These are phyloP conservation scores for Linepithema humile DNA, from an alignment of 1,140 invertebrate genomes.

Conservation along the genomic window DNA sequence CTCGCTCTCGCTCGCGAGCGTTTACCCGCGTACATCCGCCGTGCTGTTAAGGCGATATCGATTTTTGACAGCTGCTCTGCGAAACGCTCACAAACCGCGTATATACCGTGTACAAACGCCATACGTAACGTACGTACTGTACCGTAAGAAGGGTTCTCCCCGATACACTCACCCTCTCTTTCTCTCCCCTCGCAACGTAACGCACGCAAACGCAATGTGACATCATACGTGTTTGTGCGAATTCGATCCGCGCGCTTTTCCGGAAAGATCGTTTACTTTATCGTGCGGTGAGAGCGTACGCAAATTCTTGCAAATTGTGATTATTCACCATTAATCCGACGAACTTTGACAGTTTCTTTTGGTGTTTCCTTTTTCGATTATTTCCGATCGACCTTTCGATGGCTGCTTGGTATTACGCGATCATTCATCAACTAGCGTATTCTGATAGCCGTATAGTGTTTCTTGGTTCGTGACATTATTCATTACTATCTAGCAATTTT, in stretches of 20 bases:
- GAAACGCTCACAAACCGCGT: conserved; percentile 51
- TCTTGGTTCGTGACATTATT: background rate
- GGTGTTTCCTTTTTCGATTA: background rate
- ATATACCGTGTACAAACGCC: background rate
- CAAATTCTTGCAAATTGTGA: background rate
- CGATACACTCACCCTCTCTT: background rate
- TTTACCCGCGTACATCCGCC: conserved; percentile 18
- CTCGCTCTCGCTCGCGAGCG: background rate
- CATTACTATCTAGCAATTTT: background rate
- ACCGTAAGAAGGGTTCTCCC: conserved; percentile 26
- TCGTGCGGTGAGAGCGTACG: background rate
- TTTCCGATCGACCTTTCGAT: background rate
- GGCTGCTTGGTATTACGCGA: background rate
- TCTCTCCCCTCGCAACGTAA: conserved; percentile 1
- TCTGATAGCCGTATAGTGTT: background rate
- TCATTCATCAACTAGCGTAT: background rate
- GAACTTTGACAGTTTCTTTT: background rate
- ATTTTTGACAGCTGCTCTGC: conserved; percentile 83
- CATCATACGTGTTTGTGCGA: conserved; percentile 9
- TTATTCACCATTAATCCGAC: background rate
- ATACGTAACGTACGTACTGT: conserved; percentile 1
- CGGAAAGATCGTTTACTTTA: background rate
- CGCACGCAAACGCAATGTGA: conserved; percentile 26
- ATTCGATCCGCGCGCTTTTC: conserved; percentile 1
- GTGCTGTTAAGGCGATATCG: conserved; percentile 76